Evolutionary conservation across 1,140 invertebrate species (phyloP), one percentile per base, ranked within the genome.

Genomic region (Druon quercuslanigerum): DNA sequence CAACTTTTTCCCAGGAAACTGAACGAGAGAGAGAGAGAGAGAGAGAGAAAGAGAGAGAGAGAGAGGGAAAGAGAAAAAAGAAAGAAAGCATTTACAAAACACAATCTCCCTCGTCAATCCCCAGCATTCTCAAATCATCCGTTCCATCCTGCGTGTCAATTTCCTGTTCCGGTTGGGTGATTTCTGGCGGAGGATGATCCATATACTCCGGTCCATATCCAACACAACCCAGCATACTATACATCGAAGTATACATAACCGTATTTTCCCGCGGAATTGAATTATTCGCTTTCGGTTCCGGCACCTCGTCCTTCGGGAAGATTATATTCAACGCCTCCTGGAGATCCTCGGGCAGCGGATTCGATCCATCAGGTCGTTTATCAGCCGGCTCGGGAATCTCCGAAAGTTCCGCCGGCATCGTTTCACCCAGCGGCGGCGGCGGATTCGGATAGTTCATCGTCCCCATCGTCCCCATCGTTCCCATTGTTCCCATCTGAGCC

Each of bases 281-380:
- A 25, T 25, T 25, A 25, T 71, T 87, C 25, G 80, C 82, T 3
- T 50, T 71, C n/a, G 2, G 57, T 19, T 0, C 87, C 85, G 2
- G 76, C 72, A 8, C 85, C 81, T 89, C 85, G 46, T 87, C 86
- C n/a, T 89, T 89, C 0, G 94, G 94, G 79, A 95, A 95, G 74
- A 95, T 95, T 9, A 95, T 95, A 82, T 95, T 93, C 5, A 95
- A 88, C 0, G 95, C 94, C 60, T 94, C 94, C 81, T 95, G 94
- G 66, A 95, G 90, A 89, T 95, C 95, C 77, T 94, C 92, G 1
- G 94, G 94, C 11, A 94, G 80, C 7, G 90, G 90, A 50, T 81
- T 85, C 40, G 86, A 84, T 1, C 89, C 78, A 52, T 87, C 85
- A 0, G 86, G 20, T 19, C 88, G 85, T 51, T 90, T 91, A 7